Evolutionary conservation across 1,140 invertebrate species (phyloP), one percentile per base, ranked within the genome.

Genomic region (Diuraphis noxia): DNA sequence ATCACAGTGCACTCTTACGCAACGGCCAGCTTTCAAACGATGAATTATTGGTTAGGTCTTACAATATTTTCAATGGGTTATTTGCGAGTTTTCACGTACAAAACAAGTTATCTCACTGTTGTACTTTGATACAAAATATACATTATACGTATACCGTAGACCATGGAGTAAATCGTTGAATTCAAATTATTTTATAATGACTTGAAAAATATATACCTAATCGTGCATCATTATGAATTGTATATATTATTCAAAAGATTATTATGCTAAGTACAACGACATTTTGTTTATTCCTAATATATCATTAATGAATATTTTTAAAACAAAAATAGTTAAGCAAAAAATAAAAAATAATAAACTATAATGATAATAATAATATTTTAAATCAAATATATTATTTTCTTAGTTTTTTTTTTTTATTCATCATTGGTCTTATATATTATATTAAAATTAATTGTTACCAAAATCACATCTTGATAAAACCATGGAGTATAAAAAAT

Each of bases 11-110:
- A 40, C 49, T 25, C 49, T 56, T 40, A 87, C 34, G 21, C 36
- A 88, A 88, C 17, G 25, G 36, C 49, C 52, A 40, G 49, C 49
- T 88, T 88, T 88, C 86, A 88, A 63, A 88, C 49, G 52, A 88
- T 88, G 86, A 88, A 88, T 88, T 88, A 63, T 88, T 88, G 13
- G 86, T 63, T 88, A n/a, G 52, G 25, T 88, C 63, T 63, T 63
- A 63, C 36, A 10, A 21, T n/a, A n/a, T 38, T 56, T 88, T 38
- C 36, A 38, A 88, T 63, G 52, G 40, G 49, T 88, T 63, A 88
- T 88, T 88, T 63, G 49, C 30, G 49, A 63, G 19, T 63, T 63
- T 88, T 63, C 8, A 63, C 13, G 36, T 88, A n/a, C 19, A 40
- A 63, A 88, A 36, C 23, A 72, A 72, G 30, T 72, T 72, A 72